Conservation (phyloP, 2,113 vertebrate species). For the Onychostoma macrolepis region DNA sequence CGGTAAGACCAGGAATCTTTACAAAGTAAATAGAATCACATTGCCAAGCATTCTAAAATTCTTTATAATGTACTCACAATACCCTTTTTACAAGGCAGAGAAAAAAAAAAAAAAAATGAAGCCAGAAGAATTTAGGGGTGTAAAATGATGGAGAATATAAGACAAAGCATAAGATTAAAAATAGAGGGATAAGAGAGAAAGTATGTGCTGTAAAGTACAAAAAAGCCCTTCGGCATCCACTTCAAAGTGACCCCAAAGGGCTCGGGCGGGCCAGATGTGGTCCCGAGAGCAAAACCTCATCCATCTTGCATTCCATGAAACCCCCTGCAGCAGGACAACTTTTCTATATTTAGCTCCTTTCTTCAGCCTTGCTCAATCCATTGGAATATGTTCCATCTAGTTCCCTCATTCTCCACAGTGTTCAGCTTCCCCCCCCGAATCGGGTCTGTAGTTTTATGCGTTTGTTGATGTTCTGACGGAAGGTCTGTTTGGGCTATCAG, state of each 20-base stretch:
- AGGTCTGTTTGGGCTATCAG: constrained; percentile 37
- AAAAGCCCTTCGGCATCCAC: constrained; percentile 24
- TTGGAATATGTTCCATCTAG: constrained; percentile 37
- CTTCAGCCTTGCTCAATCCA: constrained; percentile 27
- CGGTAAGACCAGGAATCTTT: neutral
- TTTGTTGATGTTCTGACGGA: constrained; percentile 9
- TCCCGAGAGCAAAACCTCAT: constrained; percentile 47
- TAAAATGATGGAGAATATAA: neutral
- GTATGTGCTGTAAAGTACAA: neutral
- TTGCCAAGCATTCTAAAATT: neutral
- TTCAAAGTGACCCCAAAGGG: constrained; percentile 49
- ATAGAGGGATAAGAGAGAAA: neutral
- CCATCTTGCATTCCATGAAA: constrained; percentile 43
- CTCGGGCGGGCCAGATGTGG: constrained; percentile 52
- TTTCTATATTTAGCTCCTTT: constrained; percentile 54
- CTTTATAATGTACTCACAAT: neutral
- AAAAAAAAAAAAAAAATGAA: neutral
- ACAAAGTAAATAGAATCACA: neutral
- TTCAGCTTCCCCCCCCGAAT: neutral
- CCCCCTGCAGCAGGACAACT: constrained; percentile 35
- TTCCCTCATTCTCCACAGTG: constrained; percentile 14
- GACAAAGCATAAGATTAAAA: constrained; percentile 8
- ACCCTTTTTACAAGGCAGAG: neutral
- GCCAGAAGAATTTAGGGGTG: neutral
- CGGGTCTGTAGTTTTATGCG: constrained; percentile 11